Evolutionary conservation across 2,113 vertebrate species (phyloP), one percentile per base, ranked within the genome.

Genomic region (Leuciscus idus): DNA sequence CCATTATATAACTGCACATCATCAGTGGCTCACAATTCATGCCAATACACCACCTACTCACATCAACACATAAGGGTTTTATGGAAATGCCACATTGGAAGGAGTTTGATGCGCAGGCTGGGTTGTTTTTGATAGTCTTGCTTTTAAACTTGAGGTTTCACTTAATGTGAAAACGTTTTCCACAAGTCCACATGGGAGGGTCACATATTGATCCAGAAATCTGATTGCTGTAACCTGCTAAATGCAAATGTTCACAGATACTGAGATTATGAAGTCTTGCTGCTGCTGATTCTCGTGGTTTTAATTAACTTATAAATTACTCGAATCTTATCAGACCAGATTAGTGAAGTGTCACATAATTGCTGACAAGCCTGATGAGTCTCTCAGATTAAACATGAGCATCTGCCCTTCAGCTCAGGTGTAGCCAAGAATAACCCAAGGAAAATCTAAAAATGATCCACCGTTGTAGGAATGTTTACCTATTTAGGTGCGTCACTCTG

Each of bases 41-140:
- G 48, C 48, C 48, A 77, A 55, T 50, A 55, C 48, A 77, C 74
- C 74, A 77, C 74, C 74, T 55, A 77, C 70, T 61, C 66, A 84
- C 55, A 83, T 43, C 57, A 61, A 81, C 55, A 17, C 33, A 33
- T 28, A 52, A 30, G 19, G 21, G 17, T 43, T 64, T 52, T 76
- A 50, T 81, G 33, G 39, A 21, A 55, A n/a, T 84, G 26, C 72
- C 26, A 21, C 74, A 77, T 11, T 48, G 28, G 74, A 55, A 77
- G 17, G 74, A 77, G 48, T 55, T 50, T 12, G 36, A 72, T 43
- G 36, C 17, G 9, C 4, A 72, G 36, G 19, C 52, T 50, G 39
- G 59, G 6, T 81, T 66, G 4, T 23, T 2, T 64, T 17, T 64
- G n/a, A 81, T 81, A 46, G 12, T 46, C 8, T 81, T 23, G 13